phyloP scores from a whole-genome alignment of 1,140 invertebrate genomes.

The Scaptomyza hsui region DNA sequence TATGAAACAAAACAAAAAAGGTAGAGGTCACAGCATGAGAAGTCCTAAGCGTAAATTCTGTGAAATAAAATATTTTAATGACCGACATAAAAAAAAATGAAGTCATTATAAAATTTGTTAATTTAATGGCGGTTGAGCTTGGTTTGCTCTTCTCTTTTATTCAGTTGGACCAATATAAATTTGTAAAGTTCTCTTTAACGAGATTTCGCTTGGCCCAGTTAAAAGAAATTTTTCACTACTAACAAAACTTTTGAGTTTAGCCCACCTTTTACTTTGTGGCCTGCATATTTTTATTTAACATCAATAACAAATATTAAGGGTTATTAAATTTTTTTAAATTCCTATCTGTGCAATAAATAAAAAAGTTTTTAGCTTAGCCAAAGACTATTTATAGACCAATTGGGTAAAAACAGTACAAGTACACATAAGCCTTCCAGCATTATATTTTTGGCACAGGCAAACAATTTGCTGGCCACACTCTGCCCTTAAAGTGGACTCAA shows the following conservation, averaged over 20 bases:
- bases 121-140: conserved; percentile 10
- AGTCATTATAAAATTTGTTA: conserved; percentile 30
- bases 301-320: not conserved
- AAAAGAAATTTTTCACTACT: not conserved
- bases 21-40: conserved; percentile 8
- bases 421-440: not conserved
- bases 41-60: conserved; percentile 5
- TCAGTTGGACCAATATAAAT: not conserved
- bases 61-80: conserved; percentile 29
- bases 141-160: not conserved
- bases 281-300: too few species aligned
- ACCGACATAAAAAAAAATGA: conserved; percentile 27
- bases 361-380: conserved; percentile 5
- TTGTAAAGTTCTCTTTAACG: not conserved
- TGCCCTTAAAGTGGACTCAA: not conserved
- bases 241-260: too few species aligned
- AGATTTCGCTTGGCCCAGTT: not conserved
- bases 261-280: too few species aligned
- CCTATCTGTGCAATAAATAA: not conserved
- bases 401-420: not conserved
- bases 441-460: conserved; percentile 3
- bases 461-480: conserved; percentile 12
- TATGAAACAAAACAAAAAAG: conserved; percentile 2
- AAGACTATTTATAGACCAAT: conserved; percentile 3
- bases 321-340: not conserved